These are phyloP conservation scores for Polyodon spathula DNA, from an alignment of 2,113 vertebrate genomes.

Conservation along the genomic window DNA sequence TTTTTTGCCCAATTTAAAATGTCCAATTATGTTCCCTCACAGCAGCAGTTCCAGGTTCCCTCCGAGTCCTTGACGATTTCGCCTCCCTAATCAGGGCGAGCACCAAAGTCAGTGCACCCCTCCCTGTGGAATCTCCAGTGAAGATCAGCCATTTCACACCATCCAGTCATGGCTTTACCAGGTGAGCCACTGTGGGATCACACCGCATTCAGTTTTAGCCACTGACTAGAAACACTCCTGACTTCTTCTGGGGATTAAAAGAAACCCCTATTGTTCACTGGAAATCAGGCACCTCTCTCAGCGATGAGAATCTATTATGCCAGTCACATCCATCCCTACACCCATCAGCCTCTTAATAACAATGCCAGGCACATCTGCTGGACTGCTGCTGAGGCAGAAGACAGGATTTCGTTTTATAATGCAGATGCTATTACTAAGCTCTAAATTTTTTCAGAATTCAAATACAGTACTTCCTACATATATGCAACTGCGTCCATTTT, in stretches of 20 bases:
- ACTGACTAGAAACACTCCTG: conserved; percentile 13
- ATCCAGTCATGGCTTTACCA: no score
- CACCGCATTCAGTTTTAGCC: background rate
- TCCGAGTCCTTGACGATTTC: no score
- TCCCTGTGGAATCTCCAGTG: no score
- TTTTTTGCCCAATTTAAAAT: no score
- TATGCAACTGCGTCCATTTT: conserved; percentile 4
- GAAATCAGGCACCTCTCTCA: background rate
- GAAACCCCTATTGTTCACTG: conserved; percentile 5
- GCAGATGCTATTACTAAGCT: conserved; percentile 32
- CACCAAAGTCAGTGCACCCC: no score
- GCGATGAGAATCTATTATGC: conserved; percentile 27
- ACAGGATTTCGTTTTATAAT: conserved; percentile 35
- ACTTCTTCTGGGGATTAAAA: conserved; percentile 16
- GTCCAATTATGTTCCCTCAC: no score
- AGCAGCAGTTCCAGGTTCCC: no score
- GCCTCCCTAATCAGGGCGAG: no score
- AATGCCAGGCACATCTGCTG: conserved; percentile 74
- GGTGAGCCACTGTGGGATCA: no score
- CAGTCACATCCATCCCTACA: conserved; percentile 36
- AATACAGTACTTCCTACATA: background rate
- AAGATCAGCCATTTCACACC: no score
- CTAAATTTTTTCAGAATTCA: conserved; percentile 18
- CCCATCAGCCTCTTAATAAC: conserved; percentile 56
- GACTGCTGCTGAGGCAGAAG: conserved; percentile 42